Base-by-base conservation (phyloP, 2,113 vertebrate genomes). In the Calcarius ornatus region DNA sequence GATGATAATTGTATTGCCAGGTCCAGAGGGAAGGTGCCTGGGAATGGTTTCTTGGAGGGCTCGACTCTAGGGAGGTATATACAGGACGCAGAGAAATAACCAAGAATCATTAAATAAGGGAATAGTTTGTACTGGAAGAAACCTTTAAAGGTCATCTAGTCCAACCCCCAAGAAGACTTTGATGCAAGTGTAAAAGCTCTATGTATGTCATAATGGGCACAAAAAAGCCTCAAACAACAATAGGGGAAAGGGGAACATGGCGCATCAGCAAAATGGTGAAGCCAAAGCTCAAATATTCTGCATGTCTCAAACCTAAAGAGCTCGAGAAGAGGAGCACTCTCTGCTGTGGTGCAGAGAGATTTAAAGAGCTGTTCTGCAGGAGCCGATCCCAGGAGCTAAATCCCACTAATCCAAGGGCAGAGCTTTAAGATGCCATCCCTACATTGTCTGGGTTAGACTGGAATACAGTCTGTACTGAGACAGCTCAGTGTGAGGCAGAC, bases 321-420 rank as follows among this genome's bases (percentile, higher is more conserved):
- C 75, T 73, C 38, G 69, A 81, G 51, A 86, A 93, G 35, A 77
- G 51, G 38, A 90, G 40, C 48, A 53, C 18, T 54, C 56, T 38
- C 33, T 59, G 18, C 57, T 50, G 50, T 0, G 10, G 11, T 66
- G 27, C 59, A 63, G 27, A 38, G 70, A 82, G 76, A 90, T 37
- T 92, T 95, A 95, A 89, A 42, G 28, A 90, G 80, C 76, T 88
- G 37, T 51, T 93, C 28, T 60, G 28, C 51, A 72, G 42, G 28
- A n/a, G 30, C 61, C 37, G 3, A 42, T 84, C 70, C 54, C 64
- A 60, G 70, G 53, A 91, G 65, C 18, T 94, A 95, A 97, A 93
- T 83, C 94, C 83, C 47, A 48, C 79, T 97, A 95, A 96, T 95
- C 95, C 90, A 77, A 93, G 82, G 84, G 50, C 77, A 87, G 66